phyloP scores from a whole-genome alignment of 2,113 vertebrate genomes.

The Bujurquina vittata region DNA sequence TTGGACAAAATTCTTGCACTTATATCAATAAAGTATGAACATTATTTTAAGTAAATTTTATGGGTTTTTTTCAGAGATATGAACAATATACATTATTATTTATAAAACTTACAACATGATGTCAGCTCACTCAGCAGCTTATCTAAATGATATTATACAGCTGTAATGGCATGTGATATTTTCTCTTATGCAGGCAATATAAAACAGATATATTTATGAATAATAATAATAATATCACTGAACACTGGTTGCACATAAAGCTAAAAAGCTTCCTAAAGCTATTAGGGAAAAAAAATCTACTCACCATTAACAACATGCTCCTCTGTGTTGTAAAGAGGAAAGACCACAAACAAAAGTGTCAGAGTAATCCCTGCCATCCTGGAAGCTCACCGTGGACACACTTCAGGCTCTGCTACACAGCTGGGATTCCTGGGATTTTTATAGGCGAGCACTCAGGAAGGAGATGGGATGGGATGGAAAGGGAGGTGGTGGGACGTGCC shows the following conservation, averaged over 20 bases:
- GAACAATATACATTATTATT: neutral
- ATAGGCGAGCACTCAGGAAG: conserved; percentile 59
- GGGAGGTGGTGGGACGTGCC: conserved; percentile 69
- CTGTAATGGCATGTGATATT: neutral
- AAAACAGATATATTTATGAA: neutral
- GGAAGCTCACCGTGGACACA: conserved; percentile 26
- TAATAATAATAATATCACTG: neutral
- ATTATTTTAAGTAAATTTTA: neutral
- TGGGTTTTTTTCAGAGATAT: neutral
- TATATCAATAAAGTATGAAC: neutral
- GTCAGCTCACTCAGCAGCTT: neutral
- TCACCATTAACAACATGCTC: conserved; percentile 78
- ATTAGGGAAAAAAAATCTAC: conserved; percentile 6
- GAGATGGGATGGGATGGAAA: conserved; percentile 47
- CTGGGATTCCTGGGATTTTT: conserved; percentile 65
- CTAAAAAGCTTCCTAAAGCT: too few relatives aligned
- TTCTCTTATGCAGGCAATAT: neutral
- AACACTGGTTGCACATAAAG: neutral
- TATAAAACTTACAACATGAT: neutral
- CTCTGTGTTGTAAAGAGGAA: conserved; percentile 69
- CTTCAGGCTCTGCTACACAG: conserved; percentile 43
- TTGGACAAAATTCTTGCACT: neutral
- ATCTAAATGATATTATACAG: neutral
- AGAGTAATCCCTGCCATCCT: conserved; percentile 72
- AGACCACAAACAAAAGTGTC: conserved; percentile 62